Percentiles rank a stretch among this genome's conserved stretches.
Conservation (phyloP, 2,888 invertebrate species). For the Cataglyphis albicans region DNA sequence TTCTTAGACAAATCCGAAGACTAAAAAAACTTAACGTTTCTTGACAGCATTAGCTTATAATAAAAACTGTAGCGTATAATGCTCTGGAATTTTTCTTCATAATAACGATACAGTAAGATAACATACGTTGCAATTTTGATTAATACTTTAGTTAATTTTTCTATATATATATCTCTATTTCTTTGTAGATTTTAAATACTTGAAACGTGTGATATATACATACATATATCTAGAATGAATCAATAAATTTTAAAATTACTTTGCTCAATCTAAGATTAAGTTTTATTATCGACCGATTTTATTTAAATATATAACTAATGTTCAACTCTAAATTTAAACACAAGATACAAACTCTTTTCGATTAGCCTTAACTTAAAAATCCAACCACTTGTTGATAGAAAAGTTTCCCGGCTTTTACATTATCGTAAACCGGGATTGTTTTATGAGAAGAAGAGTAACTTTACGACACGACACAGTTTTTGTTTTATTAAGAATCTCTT, state of each 20-base stretch:
- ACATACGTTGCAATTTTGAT: background rate
- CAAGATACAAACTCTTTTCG: background rate
- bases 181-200: background rate
- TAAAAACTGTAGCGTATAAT: background rate
- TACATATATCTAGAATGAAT: background rate
- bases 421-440: background rate
- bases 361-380: background rate
- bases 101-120: background rate
- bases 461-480: background rate
- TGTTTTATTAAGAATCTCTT: background rate
- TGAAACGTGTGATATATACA: background rate
- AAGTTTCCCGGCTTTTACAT: background rate
- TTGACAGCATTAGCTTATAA: background rate
- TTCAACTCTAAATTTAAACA: background rate
- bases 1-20: constrained; percentile 36
- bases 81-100: background rate
- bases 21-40: constrained; percentile 23
- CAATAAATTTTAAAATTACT: background rate
- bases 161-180: background rate
- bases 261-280: background rate
- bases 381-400: background rate
- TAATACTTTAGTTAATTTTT: background rate
- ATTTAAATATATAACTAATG: background rate
- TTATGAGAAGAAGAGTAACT: constrained; percentile 12
- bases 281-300: background rate